Percentiles rank a stretch among this genome's conserved stretches.
These are phyloP conservation scores for Telmatochromis sp. DNA, from an alignment of 2,113 vertebrate genomes.

Conservation along the genomic window DNA sequence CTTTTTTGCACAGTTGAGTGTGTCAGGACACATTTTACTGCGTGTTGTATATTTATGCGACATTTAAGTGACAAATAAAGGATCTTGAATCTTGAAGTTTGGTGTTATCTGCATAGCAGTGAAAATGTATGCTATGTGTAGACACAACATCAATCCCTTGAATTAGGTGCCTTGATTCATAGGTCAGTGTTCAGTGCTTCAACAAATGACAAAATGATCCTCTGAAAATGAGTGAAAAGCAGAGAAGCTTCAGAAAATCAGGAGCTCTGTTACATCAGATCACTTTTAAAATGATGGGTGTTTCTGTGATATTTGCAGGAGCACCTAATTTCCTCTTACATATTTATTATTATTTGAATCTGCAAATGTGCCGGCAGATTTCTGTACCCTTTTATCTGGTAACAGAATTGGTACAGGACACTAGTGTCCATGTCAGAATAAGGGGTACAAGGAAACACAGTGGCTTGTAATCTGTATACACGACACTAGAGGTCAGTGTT, in stretches of 20 bases:
- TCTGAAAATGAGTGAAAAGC: background rate
- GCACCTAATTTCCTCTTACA: background rate
- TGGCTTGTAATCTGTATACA: background rate
- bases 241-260: background rate
- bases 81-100: background rate
- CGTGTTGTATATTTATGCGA: fast-evolving
- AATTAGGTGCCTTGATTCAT: fast-evolving
- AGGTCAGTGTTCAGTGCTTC: background rate
- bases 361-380: background rate
- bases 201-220: background rate
- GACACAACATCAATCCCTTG: background rate
- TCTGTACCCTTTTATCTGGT: background rate
- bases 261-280: fast-evolving
- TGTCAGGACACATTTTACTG: background rate
- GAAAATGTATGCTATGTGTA: background rate
- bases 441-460: fast-evolving
- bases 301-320: background rate
- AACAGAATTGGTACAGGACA: fast-evolving
- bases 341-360: background rate
- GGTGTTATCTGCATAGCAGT: background rate
- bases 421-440: background rate
- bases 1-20: background rate
- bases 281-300: fast-evolving
- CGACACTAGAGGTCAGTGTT: background rate
- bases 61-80: background rate